Percentiles rank a stretch among this genome's conserved stretches.
phyloP scores from a whole-genome alignment of 2,113 vertebrate genomes.

The Montifringilla adamsi region DNA sequence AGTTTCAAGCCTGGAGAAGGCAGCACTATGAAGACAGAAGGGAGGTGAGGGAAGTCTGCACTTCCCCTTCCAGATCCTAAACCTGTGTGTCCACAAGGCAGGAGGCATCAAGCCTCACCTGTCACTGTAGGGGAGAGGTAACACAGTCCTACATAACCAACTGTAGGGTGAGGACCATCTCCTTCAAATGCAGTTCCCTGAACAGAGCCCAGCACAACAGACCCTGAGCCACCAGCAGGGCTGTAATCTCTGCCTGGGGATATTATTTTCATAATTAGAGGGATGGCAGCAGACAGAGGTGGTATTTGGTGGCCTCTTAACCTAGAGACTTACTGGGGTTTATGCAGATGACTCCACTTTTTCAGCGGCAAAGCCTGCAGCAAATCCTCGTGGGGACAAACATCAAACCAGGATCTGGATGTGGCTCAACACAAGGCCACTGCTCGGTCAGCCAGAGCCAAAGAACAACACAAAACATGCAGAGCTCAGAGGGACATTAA shows the following conservation, averaged over 20 bases:
- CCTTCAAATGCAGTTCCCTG: background rate
- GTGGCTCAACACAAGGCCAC: constrained; percentile 28
- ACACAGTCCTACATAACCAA: background rate
- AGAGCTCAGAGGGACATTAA: background rate
- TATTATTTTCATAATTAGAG: constrained; percentile 22
- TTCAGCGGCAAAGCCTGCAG: constrained; percentile 36
- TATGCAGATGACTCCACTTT: background rate
- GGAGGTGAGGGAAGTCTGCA: background rate
- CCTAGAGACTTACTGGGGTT: background rate
- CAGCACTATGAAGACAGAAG: background rate
- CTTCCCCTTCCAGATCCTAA: background rate
- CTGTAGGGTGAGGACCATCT: background rate
- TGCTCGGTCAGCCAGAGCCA: background rate
- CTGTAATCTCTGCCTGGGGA: background rate
- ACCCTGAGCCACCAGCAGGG: background rate
- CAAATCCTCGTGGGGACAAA: constrained; percentile 51
- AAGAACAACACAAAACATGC: constrained; percentile 39
- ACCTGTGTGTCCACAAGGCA: background rate
- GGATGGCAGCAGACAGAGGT: background rate
- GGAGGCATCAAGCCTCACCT: background rate
- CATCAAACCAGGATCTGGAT: constrained; percentile 54
- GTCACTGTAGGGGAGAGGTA: accelerated
- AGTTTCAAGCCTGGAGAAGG: background rate
- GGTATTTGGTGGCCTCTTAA: background rate
- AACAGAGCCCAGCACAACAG: background rate